A percentile compares a stretch with the other conserved stretches of the same genome.
These are phyloP conservation scores for Jacana jacana DNA, from an alignment of 2,113 vertebrate species.

Conservation along the genomic window DNA sequence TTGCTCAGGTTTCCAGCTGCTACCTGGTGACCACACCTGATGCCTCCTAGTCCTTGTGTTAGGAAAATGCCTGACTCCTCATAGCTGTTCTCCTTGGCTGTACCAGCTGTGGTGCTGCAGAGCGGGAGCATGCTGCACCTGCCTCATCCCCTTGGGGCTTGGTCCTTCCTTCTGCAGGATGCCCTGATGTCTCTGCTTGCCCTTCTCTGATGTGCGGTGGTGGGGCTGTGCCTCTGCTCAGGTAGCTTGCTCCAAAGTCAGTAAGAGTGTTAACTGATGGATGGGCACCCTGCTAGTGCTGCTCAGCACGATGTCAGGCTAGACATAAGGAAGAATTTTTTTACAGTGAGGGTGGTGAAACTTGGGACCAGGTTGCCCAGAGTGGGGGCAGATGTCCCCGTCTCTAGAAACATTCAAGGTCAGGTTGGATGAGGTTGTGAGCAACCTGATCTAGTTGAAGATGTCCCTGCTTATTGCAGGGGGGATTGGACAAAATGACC, in stretches of 20 bases:
- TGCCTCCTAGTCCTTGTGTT: background rate
- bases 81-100: background rate
- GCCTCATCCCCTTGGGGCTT: background rate
- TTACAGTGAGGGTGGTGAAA: background rate
- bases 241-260: background rate
- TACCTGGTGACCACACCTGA: background rate
- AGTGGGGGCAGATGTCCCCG: background rate
- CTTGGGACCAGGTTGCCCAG: background rate
- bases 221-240: background rate
- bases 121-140: background rate
- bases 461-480: background rate
- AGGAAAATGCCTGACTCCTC: background rate
- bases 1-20: background rate
- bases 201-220: background rate
- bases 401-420: background rate
- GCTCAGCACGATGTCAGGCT: background rate
- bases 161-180: background rate
- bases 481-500: background rate
- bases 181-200: background rate
- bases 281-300: background rate
- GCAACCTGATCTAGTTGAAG: rapidly evolving
- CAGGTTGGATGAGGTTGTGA: background rate
- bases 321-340: background rate
- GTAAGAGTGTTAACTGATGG: background rate
- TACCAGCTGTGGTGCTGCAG: background rate